Evolutionary conservation across 2,113 vertebrate species (phyloP).

Genomic region (Taxidea taxus): DNA sequence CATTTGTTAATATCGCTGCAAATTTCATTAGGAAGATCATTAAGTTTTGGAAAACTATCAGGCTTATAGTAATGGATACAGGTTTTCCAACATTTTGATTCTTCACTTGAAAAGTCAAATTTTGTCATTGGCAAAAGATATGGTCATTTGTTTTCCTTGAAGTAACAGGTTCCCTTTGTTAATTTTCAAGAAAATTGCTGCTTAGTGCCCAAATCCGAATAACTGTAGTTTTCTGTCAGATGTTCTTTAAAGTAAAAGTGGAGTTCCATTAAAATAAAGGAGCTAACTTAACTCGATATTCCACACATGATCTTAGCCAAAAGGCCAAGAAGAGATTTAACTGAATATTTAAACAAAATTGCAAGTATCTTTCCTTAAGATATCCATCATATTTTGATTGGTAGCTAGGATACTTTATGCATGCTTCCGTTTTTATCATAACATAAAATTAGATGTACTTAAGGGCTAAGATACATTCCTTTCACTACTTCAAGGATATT

Average conservation of each 20-base stretch:
- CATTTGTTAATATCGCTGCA: not conserved
- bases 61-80: not conserved
- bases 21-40: not conserved
- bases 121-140: not conserved
- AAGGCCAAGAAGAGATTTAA: not conserved
- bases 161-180: not conserved
- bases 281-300: not conserved
- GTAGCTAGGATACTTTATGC: not conserved
- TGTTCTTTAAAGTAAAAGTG: slow-evolving; percentile 19
- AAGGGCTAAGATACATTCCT: not conserved
- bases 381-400: not conserved
- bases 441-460: not conserved
- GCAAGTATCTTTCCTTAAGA: not conserved
- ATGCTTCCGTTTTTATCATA: not conserved
- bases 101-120: not conserved
- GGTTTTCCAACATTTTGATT: not conserved
- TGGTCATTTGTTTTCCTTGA: not conserved
- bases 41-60: not conserved
- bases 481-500: not conserved
- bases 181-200: not conserved
- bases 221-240: not conserved
- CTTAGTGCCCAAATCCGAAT: not conserved
- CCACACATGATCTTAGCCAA: not conserved
- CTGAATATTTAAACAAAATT: not conserved
- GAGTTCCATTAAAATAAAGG: not conserved